Base-by-base conservation (phyloP, 37 sponge, comb jelly and placozoan species). In the Geodia barretti region DNA sequence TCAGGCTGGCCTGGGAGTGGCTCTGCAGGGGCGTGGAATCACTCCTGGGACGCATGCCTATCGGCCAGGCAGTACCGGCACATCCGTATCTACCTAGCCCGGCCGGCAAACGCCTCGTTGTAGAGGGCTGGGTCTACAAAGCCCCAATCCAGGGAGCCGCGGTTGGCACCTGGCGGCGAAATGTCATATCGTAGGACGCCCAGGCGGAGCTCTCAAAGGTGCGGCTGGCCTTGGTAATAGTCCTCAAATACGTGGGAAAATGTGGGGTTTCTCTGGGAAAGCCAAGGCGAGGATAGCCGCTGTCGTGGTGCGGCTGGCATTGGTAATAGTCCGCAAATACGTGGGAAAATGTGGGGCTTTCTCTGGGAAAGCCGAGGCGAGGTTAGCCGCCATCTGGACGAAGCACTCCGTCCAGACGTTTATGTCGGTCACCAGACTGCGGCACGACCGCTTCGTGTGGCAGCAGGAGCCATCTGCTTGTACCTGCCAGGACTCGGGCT, bases 131-230 rank as follows among this genome's bases (percentile, higher is more conserved):
- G n/a, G n/a, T n/a, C n/a, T n/a, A n/a, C n/a, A n/a, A n/a, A n/a
- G n/a, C n/a, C n/a, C n/a, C n/a, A n/a, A n/a, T n/a, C n/a, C n/a
- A n/a, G n/a, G n/a, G n/a, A n/a, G n/a, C n/a, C n/a, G n/a, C 23
- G 35, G 31, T 32, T 36, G 35, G 71, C 71, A 9, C 34, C 71
- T 70, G 71, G 34, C 38, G 71, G 30, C 71, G 71, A 7, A 30
- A 70, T 3, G 71, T 35, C 38, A 36, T 70, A 29, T 70, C 71
- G 8, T 9, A 70, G 7, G 71, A 24, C 1, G 38, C 64, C 64
- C 64, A 62, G 3, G 64, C 64, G 24, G 64, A 28, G 8, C 38
- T 29, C 38, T 70, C 71, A 70, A 37, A 70, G 2, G 26, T 36
- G 7, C 32, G 71, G 17, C 30, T 2, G 23, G 71, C 71, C 2